A percentile compares a stretch with the other conserved stretches of the same genome.
Evolutionary conservation across 2,113 vertebrate genomes (phyloP).

Genomic region (Octodon degus): DNA sequence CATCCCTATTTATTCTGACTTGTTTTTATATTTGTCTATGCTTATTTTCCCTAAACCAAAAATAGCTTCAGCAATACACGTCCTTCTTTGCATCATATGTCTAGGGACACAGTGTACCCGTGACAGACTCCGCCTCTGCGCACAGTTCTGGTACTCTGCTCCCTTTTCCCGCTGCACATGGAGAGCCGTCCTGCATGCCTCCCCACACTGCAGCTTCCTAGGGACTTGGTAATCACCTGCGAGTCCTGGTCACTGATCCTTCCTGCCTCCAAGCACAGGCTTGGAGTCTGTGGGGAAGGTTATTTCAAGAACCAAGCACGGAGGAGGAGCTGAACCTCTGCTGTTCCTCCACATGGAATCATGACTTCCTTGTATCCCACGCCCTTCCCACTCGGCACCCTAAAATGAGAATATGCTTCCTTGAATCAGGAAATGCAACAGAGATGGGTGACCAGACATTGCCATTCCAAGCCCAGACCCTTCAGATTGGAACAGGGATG

Average conservation of each 20-base stretch:
- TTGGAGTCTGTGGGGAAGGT: neutral
- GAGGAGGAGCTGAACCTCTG: neutral
- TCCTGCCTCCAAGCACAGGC: neutral
- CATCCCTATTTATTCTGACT: neutral
- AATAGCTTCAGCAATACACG: neutral
- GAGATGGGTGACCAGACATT: neutral
- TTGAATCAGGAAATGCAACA: neutral
- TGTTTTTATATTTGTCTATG: neutral
- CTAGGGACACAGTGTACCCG: neutral
- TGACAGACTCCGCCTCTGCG: neutral
- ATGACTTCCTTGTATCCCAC: neutral
- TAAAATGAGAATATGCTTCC: neutral
- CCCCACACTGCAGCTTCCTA: neutral
- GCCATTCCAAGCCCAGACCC: neutral
- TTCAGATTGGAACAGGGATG: neutral
- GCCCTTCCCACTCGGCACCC: neutral
- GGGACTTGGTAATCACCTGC: neutral
- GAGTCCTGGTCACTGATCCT: neutral
- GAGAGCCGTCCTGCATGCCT: neutral
- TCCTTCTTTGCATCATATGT: conserved; percentile 3
- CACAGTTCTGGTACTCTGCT: neutral
- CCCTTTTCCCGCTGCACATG: neutral
- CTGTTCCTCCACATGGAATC: neutral
- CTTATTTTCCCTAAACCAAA: neutral
- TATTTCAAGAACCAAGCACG: neutral